These are phyloP conservation scores for Prochilodus magdalenae DNA, from an alignment of 2,113 vertebrate genomes.

Conservation along the genomic window DNA sequence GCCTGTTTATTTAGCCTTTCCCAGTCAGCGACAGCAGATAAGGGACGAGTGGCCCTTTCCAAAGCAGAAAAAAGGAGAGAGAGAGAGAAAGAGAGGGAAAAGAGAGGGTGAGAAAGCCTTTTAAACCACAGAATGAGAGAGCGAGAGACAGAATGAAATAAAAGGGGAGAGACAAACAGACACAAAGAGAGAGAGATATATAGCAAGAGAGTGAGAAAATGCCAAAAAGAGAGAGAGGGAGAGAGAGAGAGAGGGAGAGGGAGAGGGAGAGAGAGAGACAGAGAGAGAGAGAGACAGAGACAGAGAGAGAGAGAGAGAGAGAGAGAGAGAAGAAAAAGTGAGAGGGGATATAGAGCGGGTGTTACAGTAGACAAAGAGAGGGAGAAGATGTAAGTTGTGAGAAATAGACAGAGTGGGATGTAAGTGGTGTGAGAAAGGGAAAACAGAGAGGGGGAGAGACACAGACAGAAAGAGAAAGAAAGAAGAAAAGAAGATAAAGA, in stretches of 20 bases:
- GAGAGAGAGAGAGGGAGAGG: not conserved
- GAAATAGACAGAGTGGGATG: no score
- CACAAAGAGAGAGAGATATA: not conserved
- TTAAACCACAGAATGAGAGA: not conserved
- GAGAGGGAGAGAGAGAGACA: not conserved
- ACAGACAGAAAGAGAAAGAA: no score
- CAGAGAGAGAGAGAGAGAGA: no score
- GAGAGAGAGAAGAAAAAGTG: not conserved
- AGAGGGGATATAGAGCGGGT: no score
- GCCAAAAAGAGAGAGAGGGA: not conserved
- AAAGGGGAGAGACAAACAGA: not conserved
- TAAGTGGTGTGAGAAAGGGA: no score
- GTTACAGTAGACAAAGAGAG: not conserved
- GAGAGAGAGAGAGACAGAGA: no score
- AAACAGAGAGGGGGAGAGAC: no score
- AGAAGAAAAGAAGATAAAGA: not conserved
- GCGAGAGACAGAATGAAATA: not conserved
- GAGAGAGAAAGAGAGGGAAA: not conserved
- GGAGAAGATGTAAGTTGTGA: no score
- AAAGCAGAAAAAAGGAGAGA: not conserved
- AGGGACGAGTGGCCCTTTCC: constrained; percentile 16
- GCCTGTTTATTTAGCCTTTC: constrained; percentile 32
- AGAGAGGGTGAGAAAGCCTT: not conserved
- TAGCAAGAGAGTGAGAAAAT: no score
- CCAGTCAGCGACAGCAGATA: constrained; percentile 32